Evolutionary conservation across 2,113 vertebrate genomes (phyloP), one percentile per base, ranked within the genome.

Genomic region (Illadopsis cleaveri): DNA sequence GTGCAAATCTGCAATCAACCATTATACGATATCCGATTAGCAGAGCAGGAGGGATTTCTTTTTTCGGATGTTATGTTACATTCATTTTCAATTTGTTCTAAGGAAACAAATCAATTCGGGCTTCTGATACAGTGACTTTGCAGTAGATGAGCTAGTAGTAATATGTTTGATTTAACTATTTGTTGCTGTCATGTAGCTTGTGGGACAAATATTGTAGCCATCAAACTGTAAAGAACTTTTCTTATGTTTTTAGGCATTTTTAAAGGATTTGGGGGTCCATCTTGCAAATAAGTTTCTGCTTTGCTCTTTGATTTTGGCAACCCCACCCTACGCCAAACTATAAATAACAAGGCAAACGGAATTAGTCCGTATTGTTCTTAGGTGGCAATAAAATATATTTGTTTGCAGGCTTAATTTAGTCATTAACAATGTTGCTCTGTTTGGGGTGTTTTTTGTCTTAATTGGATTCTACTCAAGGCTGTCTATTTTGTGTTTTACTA

Each of bases 111-210:
- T 98, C 98, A 98, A 98, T 98, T 98, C 96, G 86, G 96, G 97
- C 95, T 98, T 98, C 97, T 98, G 97, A 98, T 98, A 98, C 98
- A 98, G 98, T 98, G 98, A 98, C 98, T 98, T 98, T 98, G 98
- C 97, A 98, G 98, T 98, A 97, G 98, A 98, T 93, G 97, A 97
- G 97, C 96, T 98, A 85, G 97, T 98, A 96, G 96, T 97, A 97
- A 97, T 98, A 96, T 97, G 95, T 98, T 98, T 96, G 97, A 97
- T 98, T 98, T 98, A 98, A 98, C 97, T 98, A 96, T 98, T 98
- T 97, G 97, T 97, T 98, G 97, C 91, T 97, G 79, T 98, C 84
- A 56, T 76, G 90, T 93, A 92, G 93, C 91, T 97, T 47, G 91
- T 95, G 95, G 96, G 95, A 94, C 94, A 91, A 64, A 96, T 86